These are phyloP conservation scores for Nematostella vectensis DNA, from an alignment of 92 coral and sea anemone species.

Conservation along the genomic window DNA sequence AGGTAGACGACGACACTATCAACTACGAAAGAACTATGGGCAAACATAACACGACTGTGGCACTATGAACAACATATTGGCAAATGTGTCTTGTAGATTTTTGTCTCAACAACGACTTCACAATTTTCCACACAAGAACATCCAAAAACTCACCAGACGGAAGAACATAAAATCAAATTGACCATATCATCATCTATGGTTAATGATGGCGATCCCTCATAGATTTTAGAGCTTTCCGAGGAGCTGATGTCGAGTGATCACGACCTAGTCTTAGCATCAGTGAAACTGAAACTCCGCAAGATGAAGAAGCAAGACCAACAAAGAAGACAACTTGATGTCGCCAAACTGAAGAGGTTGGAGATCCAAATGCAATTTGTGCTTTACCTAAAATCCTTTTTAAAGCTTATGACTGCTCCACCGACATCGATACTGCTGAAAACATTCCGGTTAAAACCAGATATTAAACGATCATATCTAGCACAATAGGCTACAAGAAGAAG, in stretches of 20 bases:
- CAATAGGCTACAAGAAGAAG: constrained; percentile 6
- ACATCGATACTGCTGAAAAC: background rate
- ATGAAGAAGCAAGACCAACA: background rate
- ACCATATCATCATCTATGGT: constrained; percentile 17
- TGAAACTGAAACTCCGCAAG: constrained; percentile 12
- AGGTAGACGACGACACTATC: constrained; percentile 1
- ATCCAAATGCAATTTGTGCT: constrained; percentile 5
- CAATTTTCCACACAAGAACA: constrained; percentile 7
- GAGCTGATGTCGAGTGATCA: constrained; percentile 12
- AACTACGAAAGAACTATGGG: constrained; percentile 16
- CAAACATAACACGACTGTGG: constrained; percentile 12
- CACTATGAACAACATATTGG: constrained; percentile 7
- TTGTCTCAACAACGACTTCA: constrained; percentile 7
- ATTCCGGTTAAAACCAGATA: constrained; percentile 7
- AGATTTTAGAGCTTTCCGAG: constrained; percentile 10
- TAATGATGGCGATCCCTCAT: constrained; percentile 11
- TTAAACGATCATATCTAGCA: constrained; percentile 3
- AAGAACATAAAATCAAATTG: constrained; percentile 16
- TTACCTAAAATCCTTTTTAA: constrained; percentile 6
- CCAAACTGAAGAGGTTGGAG: background rate
- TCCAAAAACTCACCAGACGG: constrained; percentile 14
- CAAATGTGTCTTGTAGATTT: constrained; percentile 4
- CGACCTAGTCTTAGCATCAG: constrained; percentile 8
- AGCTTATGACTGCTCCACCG: constrained; percentile 13
- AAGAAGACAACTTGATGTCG: background rate